A percentile compares a stretch with the other conserved stretches of the same genome.
Conservation (phyloP, 1,140 invertebrate species). For the Dufourea novaeangliae region DNA sequence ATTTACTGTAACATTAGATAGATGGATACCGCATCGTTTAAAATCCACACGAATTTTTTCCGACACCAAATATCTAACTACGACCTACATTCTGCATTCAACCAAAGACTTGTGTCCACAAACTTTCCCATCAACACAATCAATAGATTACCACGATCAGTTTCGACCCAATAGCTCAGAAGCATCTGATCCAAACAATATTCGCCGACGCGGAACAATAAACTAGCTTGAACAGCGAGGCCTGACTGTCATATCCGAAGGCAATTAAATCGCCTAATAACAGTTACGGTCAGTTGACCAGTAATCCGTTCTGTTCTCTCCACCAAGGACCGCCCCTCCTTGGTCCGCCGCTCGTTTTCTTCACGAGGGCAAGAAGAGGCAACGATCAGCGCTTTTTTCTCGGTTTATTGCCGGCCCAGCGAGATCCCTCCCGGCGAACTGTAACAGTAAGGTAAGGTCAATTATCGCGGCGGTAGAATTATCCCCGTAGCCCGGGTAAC, state of each 20-base stretch:
- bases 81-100: no score
- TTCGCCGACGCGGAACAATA: background rate
- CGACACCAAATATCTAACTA: no score
- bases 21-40: no score
- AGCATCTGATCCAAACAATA: background rate
- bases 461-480: constrained; percentile 32
- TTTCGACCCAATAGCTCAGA: background rate
- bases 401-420: background rate
- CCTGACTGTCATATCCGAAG: background rate
- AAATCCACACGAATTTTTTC: no score
- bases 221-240: background rate
- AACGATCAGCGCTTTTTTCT: constrained; percentile 21
- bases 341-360: background rate
- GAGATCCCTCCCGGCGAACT: constrained; percentile 5
- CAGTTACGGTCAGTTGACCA: constrained; percentile 2
- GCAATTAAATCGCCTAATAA: constrained; percentile 24
- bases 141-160: no score
- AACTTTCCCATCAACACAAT: no score
- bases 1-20: no score
- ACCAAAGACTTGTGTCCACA: no score
- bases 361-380: background rate
- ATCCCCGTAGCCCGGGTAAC: background rate
- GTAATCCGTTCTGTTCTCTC: constrained; percentile 8
- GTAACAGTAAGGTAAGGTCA: constrained; percentile 15
- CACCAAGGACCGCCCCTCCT: background rate